Percentiles rank a stretch among this genome's conserved stretches.
These are phyloP conservation scores for Goniozus legneri DNA, from an alignment of 1,140 invertebrate genomes.

Conservation along the genomic window DNA sequence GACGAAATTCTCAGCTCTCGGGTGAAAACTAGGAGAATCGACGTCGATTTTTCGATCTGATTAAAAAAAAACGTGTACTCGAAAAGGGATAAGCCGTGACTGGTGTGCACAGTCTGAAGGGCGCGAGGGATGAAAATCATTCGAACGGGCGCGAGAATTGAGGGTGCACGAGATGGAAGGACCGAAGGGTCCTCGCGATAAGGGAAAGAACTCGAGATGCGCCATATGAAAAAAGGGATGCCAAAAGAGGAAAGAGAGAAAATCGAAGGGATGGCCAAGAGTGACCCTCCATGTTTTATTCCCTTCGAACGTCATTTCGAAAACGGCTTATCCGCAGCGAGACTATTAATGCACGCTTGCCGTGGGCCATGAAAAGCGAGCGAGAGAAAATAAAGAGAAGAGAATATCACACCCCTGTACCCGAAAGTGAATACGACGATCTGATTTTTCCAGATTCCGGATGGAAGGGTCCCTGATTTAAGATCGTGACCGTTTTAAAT, in stretches of 20 bases:
- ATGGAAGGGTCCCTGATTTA: slow-evolving; percentile 17
- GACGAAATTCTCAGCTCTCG: no score
- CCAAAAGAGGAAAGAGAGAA: no score
- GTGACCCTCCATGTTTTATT: slow-evolving; percentile 38
- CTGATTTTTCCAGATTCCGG: slow-evolving; percentile 23
- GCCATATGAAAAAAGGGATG: slow-evolving; percentile 26
- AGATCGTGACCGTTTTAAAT: slow-evolving; percentile 15
- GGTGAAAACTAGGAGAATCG: no score
- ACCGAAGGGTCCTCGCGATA: slow-evolving; percentile 25
- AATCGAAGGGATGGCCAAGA: slow-evolving; percentile 22
- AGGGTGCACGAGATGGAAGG: slow-evolving; percentile 14
- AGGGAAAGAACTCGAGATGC: slow-evolving; percentile 32
- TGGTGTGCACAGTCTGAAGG: no score
- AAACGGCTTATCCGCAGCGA: slow-evolving; percentile 32
- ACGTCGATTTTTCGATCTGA: no score
- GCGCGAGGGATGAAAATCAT: no score
- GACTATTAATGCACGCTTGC: slow-evolving; percentile 34
- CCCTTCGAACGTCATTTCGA: slow-evolving; percentile 33
- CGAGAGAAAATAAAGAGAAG: background rate
- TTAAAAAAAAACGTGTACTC: no score
- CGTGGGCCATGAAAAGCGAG: no score
- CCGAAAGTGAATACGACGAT: slow-evolving; percentile 8
- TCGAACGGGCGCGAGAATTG: no score
- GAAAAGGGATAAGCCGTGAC: no score
- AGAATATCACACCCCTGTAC: no score